Conservation (phyloP, 1,140 invertebrate genomes). For the Temnothorax nylanderi region DNA sequence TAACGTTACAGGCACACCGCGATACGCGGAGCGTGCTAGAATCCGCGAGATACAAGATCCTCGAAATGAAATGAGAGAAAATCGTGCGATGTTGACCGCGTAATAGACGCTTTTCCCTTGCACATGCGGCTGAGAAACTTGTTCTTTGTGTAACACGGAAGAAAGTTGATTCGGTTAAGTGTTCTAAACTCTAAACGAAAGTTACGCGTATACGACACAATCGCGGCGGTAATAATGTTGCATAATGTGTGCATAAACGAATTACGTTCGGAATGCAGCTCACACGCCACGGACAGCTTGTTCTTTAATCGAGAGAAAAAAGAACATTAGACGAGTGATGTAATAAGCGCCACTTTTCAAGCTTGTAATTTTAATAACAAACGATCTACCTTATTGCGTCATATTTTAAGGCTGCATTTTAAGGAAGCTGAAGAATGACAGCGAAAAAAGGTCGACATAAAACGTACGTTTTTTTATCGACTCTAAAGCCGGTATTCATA, state of each 20-base stretch:
- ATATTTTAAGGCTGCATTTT: neutral
- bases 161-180: conserved; percentile 76
- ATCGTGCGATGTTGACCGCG: neutral
- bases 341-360: neutral
- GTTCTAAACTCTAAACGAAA: conserved; percentile 36
- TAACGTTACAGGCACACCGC: neutral
- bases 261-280: conserved; percentile 11
- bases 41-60: neutral
- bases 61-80: conserved; percentile 52
- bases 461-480: neutral
- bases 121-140: conserved; percentile 66
- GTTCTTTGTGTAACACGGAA: conserved; percentile 80
- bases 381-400: neutral
- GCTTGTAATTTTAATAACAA: neutral
- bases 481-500: neutral
- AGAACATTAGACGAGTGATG: neutral
- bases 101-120: conserved; percentile 60
- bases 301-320: neutral
- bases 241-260: conserved; percentile 34
- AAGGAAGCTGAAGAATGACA: neutral
- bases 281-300: neutral
- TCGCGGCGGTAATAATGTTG: conserved; percentile 60
- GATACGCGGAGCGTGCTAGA: neutral
- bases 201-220: conserved; percentile 63
- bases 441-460: neutral